Conservation (phyloP, 2,888 invertebrate genomes). For the Cepaea hortensis region DNA sequence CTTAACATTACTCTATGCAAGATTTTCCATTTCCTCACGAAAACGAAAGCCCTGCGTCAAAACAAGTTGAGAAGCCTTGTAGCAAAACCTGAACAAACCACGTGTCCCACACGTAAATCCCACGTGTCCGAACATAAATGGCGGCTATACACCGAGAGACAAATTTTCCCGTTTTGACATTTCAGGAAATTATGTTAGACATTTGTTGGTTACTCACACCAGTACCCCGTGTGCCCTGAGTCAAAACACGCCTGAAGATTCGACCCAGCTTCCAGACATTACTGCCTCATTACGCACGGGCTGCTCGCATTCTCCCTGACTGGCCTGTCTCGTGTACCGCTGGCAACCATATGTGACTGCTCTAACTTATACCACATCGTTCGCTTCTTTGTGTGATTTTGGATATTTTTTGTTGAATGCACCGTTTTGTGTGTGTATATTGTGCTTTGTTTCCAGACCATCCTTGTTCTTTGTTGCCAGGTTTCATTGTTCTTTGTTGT, state of each 20-base stretch:
- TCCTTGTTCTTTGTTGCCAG: too few species aligned
- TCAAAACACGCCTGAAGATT: constrained; percentile 10
- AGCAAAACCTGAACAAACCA: neutral
- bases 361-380: neutral
- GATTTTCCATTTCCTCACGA: too few species aligned
- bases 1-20: too few species aligned
- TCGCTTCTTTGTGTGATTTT: neutral
- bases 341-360: neutral
- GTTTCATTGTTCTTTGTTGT: too few species aligned
- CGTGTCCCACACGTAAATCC: neutral
- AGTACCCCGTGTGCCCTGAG: neutral
- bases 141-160: too few species aligned
- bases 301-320: too few species aligned
- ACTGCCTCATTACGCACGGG: neutral
- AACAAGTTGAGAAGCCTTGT: too few species aligned
- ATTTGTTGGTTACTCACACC: neutral
- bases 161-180: constrained; percentile 1
- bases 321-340: neutral
- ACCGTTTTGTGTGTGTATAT: too few species aligned
- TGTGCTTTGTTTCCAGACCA: too few species aligned
- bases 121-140: neutral
- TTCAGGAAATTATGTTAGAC: neutral
- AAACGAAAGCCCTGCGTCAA: too few species aligned
- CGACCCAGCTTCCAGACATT: neutral
- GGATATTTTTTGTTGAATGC: too few species aligned